These are phyloP conservation scores for Zosterops pallidus DNA, from an alignment of 2,113 vertebrate genomes.

Conservation along the genomic window DNA sequence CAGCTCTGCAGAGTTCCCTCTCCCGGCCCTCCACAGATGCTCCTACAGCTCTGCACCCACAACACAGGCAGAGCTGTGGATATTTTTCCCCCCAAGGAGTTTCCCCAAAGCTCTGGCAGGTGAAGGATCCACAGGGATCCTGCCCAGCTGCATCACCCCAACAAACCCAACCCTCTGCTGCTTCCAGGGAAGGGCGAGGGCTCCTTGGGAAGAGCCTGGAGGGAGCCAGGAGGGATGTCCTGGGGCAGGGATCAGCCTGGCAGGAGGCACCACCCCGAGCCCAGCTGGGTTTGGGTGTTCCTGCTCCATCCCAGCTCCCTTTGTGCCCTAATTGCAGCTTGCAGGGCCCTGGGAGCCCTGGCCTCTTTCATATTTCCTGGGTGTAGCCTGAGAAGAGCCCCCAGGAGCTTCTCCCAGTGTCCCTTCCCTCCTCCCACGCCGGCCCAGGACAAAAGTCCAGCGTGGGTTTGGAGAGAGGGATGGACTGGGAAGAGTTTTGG, in stretches of 20 bases:
- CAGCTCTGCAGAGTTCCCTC: too few relatives aligned
- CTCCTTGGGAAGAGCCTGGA: constrained; percentile 29
- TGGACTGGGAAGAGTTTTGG: neutral
- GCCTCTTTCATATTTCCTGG: neutral
- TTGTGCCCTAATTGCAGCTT: constrained; percentile 27
- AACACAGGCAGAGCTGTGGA: rapidly evolving
- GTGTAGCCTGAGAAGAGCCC: constrained; percentile 42
- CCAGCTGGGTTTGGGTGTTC: neutral
- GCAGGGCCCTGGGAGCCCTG: neutral
- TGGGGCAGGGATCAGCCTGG: neutral
- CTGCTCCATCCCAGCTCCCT: neutral
- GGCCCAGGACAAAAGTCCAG: neutral
- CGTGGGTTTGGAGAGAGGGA: neutral
- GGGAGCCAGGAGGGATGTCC: neutral
- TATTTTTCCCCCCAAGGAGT: neutral
- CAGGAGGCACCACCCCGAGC: constrained; percentile 1
- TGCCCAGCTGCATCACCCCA: neutral
- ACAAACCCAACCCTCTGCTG: neutral
- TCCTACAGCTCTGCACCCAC: too few relatives aligned
- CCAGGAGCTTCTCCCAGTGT: constrained; percentile 4
- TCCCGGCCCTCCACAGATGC: too few relatives aligned
- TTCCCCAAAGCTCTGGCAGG: neutral
- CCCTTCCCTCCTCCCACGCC: neutral
- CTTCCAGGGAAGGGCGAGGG: neutral
- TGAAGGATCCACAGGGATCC: neutral